phyloP scores from a whole-genome alignment of 1,140 invertebrate species.

The Hermetia illucens region DNA sequence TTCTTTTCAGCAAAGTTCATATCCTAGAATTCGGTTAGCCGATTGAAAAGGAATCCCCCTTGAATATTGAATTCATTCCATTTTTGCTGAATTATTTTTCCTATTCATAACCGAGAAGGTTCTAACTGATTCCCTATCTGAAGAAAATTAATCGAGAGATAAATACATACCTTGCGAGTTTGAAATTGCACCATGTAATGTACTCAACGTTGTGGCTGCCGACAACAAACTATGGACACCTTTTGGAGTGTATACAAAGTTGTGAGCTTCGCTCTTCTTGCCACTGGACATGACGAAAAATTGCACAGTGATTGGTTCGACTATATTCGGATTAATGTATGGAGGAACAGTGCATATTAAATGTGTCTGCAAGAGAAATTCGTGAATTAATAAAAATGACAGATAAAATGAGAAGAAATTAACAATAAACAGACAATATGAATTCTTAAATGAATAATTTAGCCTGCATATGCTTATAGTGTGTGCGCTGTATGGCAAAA shows the following conservation, averaged over 20 bases:
- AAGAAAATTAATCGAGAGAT: neutral
- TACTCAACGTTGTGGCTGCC: conserved; percentile 27
- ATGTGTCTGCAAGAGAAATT: conserved; percentile 81
- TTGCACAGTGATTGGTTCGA: conserved; percentile 55
- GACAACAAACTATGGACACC: conserved; percentile 22
- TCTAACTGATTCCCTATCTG: neutral
- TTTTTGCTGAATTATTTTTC: neutral
- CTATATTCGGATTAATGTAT: conserved; percentile 48
- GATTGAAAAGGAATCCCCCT: neutral
- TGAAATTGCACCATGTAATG: conserved; percentile 3
- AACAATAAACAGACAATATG: neutral
- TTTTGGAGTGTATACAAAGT: conserved; percentile 65
- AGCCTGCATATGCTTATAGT: too few relatives aligned
- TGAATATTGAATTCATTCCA: neutral
- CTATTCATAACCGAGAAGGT: neutral
- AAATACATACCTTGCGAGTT: conserved; percentile 22
- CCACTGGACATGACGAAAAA: conserved; percentile 73
- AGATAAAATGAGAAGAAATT: conserved; percentile 1
- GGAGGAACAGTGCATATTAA: conserved; percentile 80
- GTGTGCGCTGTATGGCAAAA: too few relatives aligned
- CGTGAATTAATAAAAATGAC: too few relatives aligned
- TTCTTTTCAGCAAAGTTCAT: neutral
- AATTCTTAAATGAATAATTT: too few relatives aligned
- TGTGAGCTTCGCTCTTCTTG: conserved; percentile 75
- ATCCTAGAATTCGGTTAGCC: neutral